A percentile compares a stretch with the other conserved stretches of the same genome.
Evolutionary conservation across 2,113 vertebrate species (phyloP).

Genomic region (Psophia crepitans): DNA sequence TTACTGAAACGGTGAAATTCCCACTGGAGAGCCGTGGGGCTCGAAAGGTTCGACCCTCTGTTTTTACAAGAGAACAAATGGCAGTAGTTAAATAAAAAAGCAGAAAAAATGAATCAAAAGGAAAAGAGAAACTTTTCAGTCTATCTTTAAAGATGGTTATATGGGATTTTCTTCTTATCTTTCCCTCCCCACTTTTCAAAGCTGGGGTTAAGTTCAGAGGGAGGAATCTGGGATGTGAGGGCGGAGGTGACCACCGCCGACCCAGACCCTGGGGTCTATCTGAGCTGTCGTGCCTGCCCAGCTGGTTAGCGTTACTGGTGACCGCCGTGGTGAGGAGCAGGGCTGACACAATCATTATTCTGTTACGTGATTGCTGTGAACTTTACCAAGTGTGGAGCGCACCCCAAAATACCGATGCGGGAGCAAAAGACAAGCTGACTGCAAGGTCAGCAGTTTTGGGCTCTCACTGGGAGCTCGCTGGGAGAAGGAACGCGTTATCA

Average conservation of each 20-base stretch:
- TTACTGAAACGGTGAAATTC: background rate
- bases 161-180: background rate
- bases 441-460: background rate
- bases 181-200: background rate
- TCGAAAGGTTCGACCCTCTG: background rate
- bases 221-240: background rate
- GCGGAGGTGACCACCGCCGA: background rate
- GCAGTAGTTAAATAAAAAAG: background rate
- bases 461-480: background rate
- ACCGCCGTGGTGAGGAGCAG: background rate
- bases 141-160: background rate
- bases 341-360: background rate
- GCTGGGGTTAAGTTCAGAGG: conserved; percentile 31
- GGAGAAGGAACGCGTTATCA: background rate
- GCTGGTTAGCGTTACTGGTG: background rate
- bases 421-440: background rate
- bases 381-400: background rate
- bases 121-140: background rate
- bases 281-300: background rate
- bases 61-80: conserved; percentile 52
- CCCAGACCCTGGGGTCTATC: background rate
- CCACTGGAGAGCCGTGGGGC: background rate
- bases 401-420: background rate
- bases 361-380: background rate
- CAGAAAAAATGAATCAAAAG: background rate